Percentiles rank a stretch among this genome's conserved stretches.
phyloP scores from a whole-genome alignment of 2,888 invertebrate genomes.

The Tenthredo mesomela region DNA sequence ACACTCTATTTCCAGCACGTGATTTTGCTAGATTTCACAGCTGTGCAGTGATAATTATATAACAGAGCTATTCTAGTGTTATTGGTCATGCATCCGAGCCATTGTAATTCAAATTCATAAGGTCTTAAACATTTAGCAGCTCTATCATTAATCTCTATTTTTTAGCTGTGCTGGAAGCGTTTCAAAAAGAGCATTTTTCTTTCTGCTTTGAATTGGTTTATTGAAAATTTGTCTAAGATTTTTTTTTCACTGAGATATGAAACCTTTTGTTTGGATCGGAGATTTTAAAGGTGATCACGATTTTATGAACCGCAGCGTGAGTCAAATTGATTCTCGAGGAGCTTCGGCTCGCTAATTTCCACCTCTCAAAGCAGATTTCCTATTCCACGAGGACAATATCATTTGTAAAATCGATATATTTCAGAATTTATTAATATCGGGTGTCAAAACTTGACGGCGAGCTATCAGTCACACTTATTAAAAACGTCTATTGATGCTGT shows the following conservation, averaged over 20 bases:
- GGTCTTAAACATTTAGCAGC: too few species aligned
- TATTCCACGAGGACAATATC: not conserved
- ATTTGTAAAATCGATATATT: not conserved
- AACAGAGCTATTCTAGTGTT: not conserved
- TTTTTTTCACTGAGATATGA: too few species aligned
- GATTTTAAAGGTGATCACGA: too few species aligned
- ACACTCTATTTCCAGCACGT: not conserved
- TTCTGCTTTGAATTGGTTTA: too few species aligned
- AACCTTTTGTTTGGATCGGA: too few species aligned
- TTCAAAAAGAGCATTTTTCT: too few species aligned
- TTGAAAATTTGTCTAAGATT: too few species aligned
- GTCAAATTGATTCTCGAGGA: not conserved
- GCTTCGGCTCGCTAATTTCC: not conserved
- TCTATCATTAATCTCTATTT: not conserved
- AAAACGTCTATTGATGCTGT: not conserved
- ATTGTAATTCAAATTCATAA: not conserved
- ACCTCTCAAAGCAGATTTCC: not conserved
- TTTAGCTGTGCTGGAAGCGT: not conserved
- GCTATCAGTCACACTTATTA: not conserved
- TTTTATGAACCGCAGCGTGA: too few species aligned
- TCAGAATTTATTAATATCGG: not conserved
- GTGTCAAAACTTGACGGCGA: not conserved
- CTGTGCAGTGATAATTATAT: slow-evolving; percentile 3
- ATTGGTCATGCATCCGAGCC: not conserved
- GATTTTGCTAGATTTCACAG: not conserved